These are phyloP conservation scores for Clostera curtula DNA, from an alignment of 2,888 invertebrate species.

Conservation along the genomic window DNA sequence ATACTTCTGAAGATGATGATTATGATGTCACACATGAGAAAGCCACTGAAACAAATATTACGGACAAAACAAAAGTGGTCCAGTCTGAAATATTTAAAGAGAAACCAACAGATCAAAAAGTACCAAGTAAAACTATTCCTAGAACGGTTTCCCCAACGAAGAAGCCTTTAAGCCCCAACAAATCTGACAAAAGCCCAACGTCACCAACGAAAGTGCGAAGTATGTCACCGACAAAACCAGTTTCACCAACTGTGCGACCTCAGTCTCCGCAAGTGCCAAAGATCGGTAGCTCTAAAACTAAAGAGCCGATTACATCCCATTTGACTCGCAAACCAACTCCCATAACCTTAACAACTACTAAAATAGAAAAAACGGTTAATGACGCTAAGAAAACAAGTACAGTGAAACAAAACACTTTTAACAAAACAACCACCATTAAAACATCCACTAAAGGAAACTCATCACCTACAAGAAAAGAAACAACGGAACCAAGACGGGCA, in stretches of 20 bases:
- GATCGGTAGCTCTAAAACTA: slow-evolving; percentile 41
- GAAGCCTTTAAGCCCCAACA: slow-evolving; percentile 29
- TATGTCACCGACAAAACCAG: slow-evolving; percentile 52
- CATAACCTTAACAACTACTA: slow-evolving; percentile 34
- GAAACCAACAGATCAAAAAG: slow-evolving; percentile 33
- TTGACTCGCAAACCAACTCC: slow-evolving; percentile 44
- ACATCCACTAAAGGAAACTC: slow-evolving; percentile 30
- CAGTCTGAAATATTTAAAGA: slow-evolving; percentile 19
- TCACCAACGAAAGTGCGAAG: slow-evolving; percentile 44
- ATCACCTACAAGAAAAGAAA: slow-evolving; percentile 32
- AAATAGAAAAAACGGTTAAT: slow-evolving; percentile 37
- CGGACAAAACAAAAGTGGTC: slow-evolving; percentile 11
- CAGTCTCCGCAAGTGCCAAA: slow-evolving; percentile 55
- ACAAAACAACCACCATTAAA: slow-evolving; percentile 34
- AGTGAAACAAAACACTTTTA: slow-evolving; percentile 39
- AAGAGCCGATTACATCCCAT: slow-evolving; percentile 38
- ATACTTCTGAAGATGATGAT: slow-evolving; percentile 15
- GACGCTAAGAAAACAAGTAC: slow-evolving; percentile 42
- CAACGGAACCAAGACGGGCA: slow-evolving; percentile 43
- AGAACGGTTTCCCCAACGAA: slow-evolving; percentile 55
- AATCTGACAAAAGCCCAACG: slow-evolving; percentile 32
- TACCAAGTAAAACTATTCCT: slow-evolving; percentile 35
- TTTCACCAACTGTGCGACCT: slow-evolving; percentile 39
- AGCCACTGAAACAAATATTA: slow-evolving; percentile 17
- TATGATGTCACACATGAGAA: slow-evolving; percentile 15